phyloP scores from a whole-genome alignment of 2,797 vertebrate species.

The Fistularia tabacaria region DNA sequence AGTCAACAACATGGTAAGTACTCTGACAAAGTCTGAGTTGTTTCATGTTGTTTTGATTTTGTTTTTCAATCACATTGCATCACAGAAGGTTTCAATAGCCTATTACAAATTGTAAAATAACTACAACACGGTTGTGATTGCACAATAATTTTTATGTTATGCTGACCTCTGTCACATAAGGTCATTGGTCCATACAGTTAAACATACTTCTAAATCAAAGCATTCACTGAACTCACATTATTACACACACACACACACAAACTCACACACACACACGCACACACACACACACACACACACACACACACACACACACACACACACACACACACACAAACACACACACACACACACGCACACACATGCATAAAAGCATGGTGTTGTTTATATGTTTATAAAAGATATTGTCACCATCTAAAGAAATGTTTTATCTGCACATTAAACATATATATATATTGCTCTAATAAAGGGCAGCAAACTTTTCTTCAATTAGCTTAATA shows the following conservation, averaged over 20 bases:
- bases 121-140: conserved; percentile 1
- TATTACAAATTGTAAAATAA: neutral
- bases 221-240: no score
- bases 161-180: conserved; percentile 6
- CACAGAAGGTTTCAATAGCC: no score
- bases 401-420: conserved; percentile 23
- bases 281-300: no score
- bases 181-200: conserved; percentile 20
- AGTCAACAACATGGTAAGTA: conserved; percentile 87
- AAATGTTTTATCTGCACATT: conserved; percentile 15
- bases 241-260: no score
- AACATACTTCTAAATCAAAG: neutral
- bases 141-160: neutral
- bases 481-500: conserved; percentile 57
- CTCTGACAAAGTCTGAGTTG: neutral
- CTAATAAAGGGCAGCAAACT: conserved; percentile 28
- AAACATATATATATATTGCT: conserved; percentile 2
- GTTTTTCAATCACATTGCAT: neutral
- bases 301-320: no score
- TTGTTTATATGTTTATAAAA: neutral
- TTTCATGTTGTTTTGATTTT: neutral
- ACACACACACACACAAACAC: no score
- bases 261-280: no score
- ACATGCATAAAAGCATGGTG: no score
- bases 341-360: no score